A percentile compares a stretch with the other conserved stretches of the same genome.
Evolutionary conservation across 2,113 vertebrate species (phyloP).

Genomic region (Lophochroa leadbeateri): DNA sequence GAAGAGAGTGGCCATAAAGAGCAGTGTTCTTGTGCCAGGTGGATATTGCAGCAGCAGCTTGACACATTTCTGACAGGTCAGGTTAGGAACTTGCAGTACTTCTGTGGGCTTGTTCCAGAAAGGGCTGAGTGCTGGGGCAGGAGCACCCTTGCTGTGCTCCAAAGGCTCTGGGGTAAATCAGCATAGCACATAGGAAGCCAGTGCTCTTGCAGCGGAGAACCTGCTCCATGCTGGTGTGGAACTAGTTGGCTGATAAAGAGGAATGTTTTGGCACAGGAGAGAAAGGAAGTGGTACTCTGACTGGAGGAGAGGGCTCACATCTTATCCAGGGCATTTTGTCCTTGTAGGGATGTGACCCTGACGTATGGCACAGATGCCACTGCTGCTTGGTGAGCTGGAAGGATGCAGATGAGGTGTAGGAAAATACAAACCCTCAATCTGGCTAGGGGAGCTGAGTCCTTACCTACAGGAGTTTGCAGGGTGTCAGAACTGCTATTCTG

Average conservation of each 20-base stretch:
- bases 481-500: neutral
- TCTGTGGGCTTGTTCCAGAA: neutral
- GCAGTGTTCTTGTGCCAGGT: neutral
- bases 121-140: neutral
- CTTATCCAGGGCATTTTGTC: neutral
- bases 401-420: neutral
- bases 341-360: neutral
- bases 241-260: neutral
- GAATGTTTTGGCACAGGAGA: neutral
- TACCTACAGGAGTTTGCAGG: neutral
- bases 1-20: neutral
- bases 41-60: neutral
- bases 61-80: neutral
- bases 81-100: neutral
- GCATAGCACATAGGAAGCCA: neutral
- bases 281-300: neutral
- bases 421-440: neutral
- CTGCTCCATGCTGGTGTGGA: accelerated
- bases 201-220: accelerated
- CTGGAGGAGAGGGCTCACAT: neutral
- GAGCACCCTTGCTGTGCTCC: neutral
- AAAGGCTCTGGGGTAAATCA: accelerated
- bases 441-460: neutral
- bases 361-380: neutral
- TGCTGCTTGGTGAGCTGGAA: neutral